Conservation (phyloP, 2,888 invertebrate species). For the Trissoscelio sp. region DNA sequence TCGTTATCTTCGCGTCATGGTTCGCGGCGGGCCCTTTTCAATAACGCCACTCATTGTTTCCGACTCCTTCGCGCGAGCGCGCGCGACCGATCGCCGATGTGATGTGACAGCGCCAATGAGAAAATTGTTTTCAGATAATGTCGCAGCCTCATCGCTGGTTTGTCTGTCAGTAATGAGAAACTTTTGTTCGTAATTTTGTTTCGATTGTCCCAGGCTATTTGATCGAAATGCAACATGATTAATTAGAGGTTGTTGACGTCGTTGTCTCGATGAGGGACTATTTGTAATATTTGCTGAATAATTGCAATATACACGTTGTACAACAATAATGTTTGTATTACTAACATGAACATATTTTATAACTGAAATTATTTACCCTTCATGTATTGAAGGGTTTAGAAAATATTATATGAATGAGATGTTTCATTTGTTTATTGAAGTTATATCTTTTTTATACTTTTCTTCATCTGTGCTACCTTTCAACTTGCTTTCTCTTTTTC, state of each 20-base stretch:
- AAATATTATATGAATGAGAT: too few relatives aligned
- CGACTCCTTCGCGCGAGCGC: constrained; percentile 25
- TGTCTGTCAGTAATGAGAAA: constrained; percentile 36
- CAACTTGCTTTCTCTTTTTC: too few relatives aligned
- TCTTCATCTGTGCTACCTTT: too few relatives aligned
- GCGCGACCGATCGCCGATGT: constrained; percentile 30
- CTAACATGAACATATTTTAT: too few relatives aligned
- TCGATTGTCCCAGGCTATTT: constrained; percentile 3
- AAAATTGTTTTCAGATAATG: constrained; percentile 52
- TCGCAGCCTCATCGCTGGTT: constrained; percentile 6
- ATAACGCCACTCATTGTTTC: constrained; percentile 59
- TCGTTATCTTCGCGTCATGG: constrained; percentile 48
- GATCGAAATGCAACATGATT: not conserved
- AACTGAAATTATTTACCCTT: too few relatives aligned
- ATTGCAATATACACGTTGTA: too few relatives aligned
- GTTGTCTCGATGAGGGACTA: not conserved
- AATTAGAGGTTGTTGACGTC: not conserved
- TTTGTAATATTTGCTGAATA: not conserved
- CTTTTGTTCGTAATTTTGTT: constrained; percentile 38
- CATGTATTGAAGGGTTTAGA: too few relatives aligned
- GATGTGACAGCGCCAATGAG: constrained; percentile 40
- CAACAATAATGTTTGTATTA: too few relatives aligned
- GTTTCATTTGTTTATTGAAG: too few relatives aligned
- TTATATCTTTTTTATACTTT: too few relatives aligned
- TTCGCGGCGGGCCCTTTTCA: constrained; percentile 38